Evolutionary conservation across 2,113 vertebrate species (phyloP).

Genomic region (Probosciger aterrimus): DNA sequence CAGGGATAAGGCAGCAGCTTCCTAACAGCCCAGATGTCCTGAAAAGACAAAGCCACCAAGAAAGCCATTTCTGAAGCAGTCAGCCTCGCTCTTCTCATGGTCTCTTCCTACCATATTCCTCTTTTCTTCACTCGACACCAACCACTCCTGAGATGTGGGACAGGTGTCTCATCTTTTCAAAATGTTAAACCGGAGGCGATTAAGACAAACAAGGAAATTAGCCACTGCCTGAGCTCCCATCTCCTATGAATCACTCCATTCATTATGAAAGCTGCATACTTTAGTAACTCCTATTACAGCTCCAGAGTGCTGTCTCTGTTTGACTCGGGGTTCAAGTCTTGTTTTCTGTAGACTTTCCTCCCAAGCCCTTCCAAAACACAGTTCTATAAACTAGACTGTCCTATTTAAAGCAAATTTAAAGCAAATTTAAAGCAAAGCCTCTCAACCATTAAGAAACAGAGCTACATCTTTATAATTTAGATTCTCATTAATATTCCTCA

Average conservation of each 20-base stretch:
- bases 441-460: not conserved
- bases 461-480: not conserved
- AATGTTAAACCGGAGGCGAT: not conserved
- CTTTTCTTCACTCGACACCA: not conserved
- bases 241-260: not conserved
- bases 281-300: not conserved
- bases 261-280: not conserved
- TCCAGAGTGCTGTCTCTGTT: not conserved
- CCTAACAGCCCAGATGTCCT: not conserved
- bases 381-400: not conserved
- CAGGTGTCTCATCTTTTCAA: not conserved
- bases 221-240: not conserved
- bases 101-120: not conserved
- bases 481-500: not conserved
- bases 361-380: not conserved
- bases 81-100: not conserved
- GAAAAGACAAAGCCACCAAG: not conserved
- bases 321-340: not conserved
- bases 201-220: not conserved
- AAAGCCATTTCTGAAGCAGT: not conserved
- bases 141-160: not conserved
- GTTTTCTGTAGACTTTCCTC: not conserved
- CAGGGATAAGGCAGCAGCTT: not conserved
- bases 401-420: not conserved
- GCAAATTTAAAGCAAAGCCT: not conserved